phyloP scores from a whole-genome alignment of 2,888 invertebrate genomes.

The Ditula angustiorana region DNA sequence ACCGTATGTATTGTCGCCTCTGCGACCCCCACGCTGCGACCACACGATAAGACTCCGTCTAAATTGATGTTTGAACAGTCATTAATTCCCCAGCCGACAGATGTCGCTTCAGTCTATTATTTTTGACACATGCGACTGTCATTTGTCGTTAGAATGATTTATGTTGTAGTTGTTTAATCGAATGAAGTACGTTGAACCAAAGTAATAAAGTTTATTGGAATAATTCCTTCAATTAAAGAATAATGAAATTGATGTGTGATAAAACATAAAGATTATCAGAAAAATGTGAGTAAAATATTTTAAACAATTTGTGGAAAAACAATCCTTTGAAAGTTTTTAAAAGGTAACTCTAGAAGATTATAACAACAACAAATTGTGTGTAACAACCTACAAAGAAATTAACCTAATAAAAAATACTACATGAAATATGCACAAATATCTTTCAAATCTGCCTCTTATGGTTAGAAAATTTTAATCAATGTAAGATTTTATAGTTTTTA shows the following conservation, averaged over 20 bases:
- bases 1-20: slow-evolving; percentile 3
- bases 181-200: slow-evolving; percentile 50
- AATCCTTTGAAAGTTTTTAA: no score
- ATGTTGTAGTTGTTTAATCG: slow-evolving; percentile 58
- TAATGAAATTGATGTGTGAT: not conserved
- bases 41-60: slow-evolving; percentile 71
- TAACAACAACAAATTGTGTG: no score
- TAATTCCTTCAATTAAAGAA: not conserved
- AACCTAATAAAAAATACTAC: no score
- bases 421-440: no score
- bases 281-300: not conserved
- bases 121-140: slow-evolving; percentile 80
- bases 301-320: no score
- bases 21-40: slow-evolving; percentile 62
- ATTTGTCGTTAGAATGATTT: slow-evolving; percentile 73
- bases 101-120: slow-evolving; percentile 80
- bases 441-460: no score
- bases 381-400: no score
- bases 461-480: no score
- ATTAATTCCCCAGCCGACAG: slow-evolving; percentile 78
- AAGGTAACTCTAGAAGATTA: no score
- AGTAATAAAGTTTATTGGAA: slow-evolving; percentile 15
- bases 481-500: no score
- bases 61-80: slow-evolving; percentile 83
- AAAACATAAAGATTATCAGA: not conserved